phyloP scores from a whole-genome alignment of 2,888 invertebrate species.

The Patella ulyssiponensis region DNA sequence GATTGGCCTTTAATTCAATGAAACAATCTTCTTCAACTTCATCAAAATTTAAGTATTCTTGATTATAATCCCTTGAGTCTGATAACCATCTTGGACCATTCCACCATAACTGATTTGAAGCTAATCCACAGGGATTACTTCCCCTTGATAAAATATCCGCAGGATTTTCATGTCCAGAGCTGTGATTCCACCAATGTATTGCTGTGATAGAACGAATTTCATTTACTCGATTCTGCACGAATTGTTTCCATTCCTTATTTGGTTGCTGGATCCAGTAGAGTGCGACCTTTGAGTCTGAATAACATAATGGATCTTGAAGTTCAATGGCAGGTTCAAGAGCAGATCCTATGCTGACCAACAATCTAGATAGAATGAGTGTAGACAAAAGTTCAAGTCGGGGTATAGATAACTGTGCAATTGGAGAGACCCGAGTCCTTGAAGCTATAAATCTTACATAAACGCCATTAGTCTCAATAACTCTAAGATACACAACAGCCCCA shows the following conservation, averaged over 20 bases:
- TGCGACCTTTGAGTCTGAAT: constrained; percentile 1
- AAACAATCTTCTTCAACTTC: too few relatives aligned
- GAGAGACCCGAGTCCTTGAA: background rate
- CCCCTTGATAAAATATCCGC: too few relatives aligned
- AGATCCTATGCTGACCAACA: background rate
- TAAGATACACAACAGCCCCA: constrained; percentile 6
- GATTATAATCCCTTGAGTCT: background rate
- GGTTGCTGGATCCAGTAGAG: constrained; percentile 5
- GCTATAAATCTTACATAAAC: background rate
- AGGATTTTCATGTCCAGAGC: constrained; percentile 1
- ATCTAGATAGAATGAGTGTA: background rate
- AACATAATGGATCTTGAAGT: background rate
- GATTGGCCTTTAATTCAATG: too few relatives aligned
- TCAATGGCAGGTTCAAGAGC: background rate
- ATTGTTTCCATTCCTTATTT: background rate
- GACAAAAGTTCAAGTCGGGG: background rate
- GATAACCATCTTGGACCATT: background rate
- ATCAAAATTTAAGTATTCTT: too few relatives aligned
- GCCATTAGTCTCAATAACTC: background rate
- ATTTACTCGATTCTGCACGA: background rate
- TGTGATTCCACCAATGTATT: background rate
- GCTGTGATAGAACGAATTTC: background rate
- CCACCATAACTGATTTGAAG: background rate
- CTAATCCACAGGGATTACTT: constrained; percentile 5
- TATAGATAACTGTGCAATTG: background rate